Evolutionary conservation across 2,888 invertebrate genomes (phyloP).

Genomic region (Serripes groenlandicus): DNA sequence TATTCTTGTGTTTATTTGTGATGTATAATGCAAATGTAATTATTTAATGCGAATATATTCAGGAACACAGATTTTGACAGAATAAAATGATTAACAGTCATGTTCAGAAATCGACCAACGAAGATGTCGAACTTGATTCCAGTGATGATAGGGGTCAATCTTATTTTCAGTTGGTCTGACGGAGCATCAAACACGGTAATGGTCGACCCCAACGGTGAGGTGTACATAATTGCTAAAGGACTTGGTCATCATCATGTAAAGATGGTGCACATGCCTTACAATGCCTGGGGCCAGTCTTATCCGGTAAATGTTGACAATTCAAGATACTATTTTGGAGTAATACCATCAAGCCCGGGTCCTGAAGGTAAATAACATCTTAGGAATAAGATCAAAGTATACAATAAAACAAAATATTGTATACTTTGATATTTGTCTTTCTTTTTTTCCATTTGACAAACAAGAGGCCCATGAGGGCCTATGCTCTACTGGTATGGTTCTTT

Average conservation of each 20-base stretch:
- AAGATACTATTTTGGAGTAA: background rate
- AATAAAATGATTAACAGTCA: background rate
- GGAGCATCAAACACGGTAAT: constrained; percentile 3
- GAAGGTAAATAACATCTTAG: background rate
- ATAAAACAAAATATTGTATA: too few relatives aligned
- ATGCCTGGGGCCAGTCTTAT: background rate
- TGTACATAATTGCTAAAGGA: background rate
- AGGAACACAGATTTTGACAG: background rate
- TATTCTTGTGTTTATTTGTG: too few relatives aligned
- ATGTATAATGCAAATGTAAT: background rate
- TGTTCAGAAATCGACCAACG: too few relatives aligned
- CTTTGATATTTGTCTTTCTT: too few relatives aligned
- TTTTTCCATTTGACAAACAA: background rate
- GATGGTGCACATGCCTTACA: background rate
- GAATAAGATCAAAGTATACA: background rate
- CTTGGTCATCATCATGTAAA: background rate
- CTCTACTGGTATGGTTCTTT: too few relatives aligned
- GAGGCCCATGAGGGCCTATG: background rate
- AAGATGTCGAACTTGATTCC: too few relatives aligned
- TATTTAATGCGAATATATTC: background rate
- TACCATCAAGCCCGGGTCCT: background rate
- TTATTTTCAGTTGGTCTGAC: background rate
- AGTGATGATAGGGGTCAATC: too few relatives aligned
- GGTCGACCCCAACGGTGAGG: constrained; percentile 6
- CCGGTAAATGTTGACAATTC: background rate